These are phyloP conservation scores for Panulirus ornatus DNA, from an alignment of 1,140 invertebrate species.

Conservation along the genomic window DNA sequence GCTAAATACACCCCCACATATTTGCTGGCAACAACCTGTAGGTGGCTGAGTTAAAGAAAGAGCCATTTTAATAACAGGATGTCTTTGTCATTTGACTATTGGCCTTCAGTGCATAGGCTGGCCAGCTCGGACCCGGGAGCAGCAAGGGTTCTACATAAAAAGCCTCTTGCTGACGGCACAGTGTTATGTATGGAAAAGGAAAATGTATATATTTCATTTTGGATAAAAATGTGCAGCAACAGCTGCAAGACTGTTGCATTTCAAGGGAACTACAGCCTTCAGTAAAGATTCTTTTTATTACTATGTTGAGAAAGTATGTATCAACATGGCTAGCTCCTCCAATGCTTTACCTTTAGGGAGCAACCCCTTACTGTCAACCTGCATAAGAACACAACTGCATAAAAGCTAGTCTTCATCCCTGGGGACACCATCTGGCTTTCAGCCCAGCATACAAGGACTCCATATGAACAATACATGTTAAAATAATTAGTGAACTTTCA, in stretches of 20 bases:
- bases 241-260: slow-evolving; percentile 45
- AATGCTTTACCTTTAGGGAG: slow-evolving; percentile 28
- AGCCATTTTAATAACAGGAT: slow-evolving; percentile 23
- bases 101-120: slow-evolving; percentile 3
- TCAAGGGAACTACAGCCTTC: slow-evolving; percentile 47
- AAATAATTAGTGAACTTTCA: slow-evolving; percentile 46
- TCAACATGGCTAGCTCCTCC: slow-evolving; percentile 14
- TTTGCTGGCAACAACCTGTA: slow-evolving; percentile 37
- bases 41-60: neutral
- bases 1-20: slow-evolving; percentile 39
- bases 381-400: slow-evolving; percentile 1
- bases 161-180: slow-evolving; percentile 55
- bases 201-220: slow-evolving; percentile 23
- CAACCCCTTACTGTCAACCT: slow-evolving; percentile 32
- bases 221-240: slow-evolving; percentile 56
- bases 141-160: slow-evolving; percentile 60
- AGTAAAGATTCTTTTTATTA: slow-evolving; percentile 6
- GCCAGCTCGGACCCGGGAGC: slow-evolving; percentile 39
- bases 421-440: slow-evolving; percentile 17
- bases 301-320: neutral
- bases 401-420: slow-evolving; percentile 14
- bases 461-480: slow-evolving; percentile 35
- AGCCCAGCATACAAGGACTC: slow-evolving; percentile 34
- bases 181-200: slow-evolving; percentile 34
- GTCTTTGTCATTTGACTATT: slow-evolving; percentile 31